phyloP scores from a whole-genome alignment of 1,140 invertebrate species.

The Leguminivora glycinivorella region DNA sequence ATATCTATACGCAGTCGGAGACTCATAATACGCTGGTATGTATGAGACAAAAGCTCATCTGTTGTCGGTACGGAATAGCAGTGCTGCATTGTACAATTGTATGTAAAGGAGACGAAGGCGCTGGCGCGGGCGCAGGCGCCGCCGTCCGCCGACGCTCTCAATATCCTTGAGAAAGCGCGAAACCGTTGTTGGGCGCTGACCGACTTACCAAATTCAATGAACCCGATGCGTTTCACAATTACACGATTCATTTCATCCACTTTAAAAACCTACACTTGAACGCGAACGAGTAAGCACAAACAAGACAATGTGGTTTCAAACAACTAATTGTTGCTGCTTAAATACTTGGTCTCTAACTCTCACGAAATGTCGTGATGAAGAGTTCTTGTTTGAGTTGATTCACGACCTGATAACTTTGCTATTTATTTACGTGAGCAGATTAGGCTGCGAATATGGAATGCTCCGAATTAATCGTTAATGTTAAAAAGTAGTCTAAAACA shows the following conservation, averaged over 20 bases:
- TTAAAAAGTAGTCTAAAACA: neutral
- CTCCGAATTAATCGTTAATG: neutral
- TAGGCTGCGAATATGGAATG: neutral
- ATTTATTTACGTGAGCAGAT: constrained; percentile 42
- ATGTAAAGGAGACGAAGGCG: constrained; percentile 71
- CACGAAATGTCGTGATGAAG: constrained; percentile 63
- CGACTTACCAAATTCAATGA: constrained; percentile 32
- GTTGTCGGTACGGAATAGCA: neutral
- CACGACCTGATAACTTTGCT: constrained; percentile 65
- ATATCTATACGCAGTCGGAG: neutral
- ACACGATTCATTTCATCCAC: constrained; percentile 25
- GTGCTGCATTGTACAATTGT: constrained; percentile 59
- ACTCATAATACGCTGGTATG: neutral
- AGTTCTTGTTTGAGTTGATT: constrained; percentile 49
- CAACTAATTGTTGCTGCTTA: constrained; percentile 39
- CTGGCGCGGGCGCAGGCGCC: constrained; percentile 27
- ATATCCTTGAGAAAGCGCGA: constrained; percentile 52
- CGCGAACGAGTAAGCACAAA: neutral
- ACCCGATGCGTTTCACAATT: constrained; percentile 34
- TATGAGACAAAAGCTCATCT: neutral
- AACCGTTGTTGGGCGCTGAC: constrained; percentile 21
- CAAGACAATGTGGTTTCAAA: constrained; percentile 2
- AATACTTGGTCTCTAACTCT: constrained; percentile 47
- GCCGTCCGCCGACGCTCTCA: constrained; percentile 48
- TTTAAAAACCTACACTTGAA: constrained; percentile 11